Evolutionary conservation across 64 coral and sea anemone species (phyloP), one percentile per base, ranked within the genome.

Genomic region (Montipora capricornis): DNA sequence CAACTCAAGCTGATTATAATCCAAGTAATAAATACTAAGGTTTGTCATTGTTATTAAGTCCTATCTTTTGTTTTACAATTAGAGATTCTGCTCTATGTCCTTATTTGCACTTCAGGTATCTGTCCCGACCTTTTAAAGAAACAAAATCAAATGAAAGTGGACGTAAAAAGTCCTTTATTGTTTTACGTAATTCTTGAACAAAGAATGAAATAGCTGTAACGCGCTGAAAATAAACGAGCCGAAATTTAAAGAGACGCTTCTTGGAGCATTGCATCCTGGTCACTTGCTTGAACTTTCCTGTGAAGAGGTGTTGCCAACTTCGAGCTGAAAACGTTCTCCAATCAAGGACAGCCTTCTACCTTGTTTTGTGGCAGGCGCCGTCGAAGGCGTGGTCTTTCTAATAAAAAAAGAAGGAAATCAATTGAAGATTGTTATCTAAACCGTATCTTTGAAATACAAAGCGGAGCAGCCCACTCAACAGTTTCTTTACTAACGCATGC

Each of bases 311-410:
- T 86, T 22, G 45, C 14, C n/a, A n/a, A 86, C 82, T 69, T 50
- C 82, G 12, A 49, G 58, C 48, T 90, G 76, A 45, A 90, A 37
- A 51, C 46, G 51, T 81, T 90, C 89, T 19, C 89, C 89, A 29
- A 90, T 90, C 51, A 90, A 64, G 2, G 89, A 90, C 3, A 90
- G 89, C 80, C 89, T 76, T 19, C 77, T 79, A 8, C 89, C 76
- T 0, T 59, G 45, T 45, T 26, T 68, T n/a, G 19, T 1, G 16
- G 48, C 20, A 17, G 64, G 15, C 10, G 37, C 37, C 37, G n/a
- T 44, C 3, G 0, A 20, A 86, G 82, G 37, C 44, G 48, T 86
- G 46, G 16, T 66, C 17, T 58, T 84, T 26, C 16, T 68, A 15
- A 17, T 37, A 37, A 11, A 57, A 57, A 57, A 57, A 37, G 19